Percentiles rank a stretch among this genome's conserved stretches.
phyloP scores from a whole-genome alignment of 1,140 invertebrate genomes.

The Phenacoccus solenopsis region DNA sequence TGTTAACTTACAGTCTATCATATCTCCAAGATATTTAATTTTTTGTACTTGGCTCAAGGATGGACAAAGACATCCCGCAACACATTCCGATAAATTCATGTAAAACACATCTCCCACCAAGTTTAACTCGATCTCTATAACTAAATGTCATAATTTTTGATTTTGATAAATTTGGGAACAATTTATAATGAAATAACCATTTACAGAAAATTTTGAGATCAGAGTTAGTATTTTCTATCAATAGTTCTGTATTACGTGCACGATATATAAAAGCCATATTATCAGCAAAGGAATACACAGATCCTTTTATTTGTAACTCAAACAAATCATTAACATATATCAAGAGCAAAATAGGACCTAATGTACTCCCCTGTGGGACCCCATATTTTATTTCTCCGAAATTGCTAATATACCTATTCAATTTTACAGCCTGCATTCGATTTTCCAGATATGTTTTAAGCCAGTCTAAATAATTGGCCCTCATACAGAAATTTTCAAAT shows the following conservation, averaged over 20 bases:
- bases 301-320: neutral
- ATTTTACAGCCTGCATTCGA: neutral
- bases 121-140: neutral
- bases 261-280: neutral
- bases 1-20: neutral
- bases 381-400: neutral
- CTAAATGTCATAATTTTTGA: neutral
- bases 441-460: neutral
- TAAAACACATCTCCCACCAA: neutral
- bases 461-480: neutral
- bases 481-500: neutral
- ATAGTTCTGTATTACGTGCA: too few species aligned
- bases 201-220: neutral
- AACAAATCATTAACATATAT: neutral
- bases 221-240: neutral
- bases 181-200: neutral
- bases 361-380: constrained; percentile 15
- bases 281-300: neutral
- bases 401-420: neutral
- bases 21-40: neutral
- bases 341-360: too few species aligned
- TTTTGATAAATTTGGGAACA: neutral
- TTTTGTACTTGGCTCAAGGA: neutral
- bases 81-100: neutral
- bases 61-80: neutral